Evolutionary conservation across 2,113 vertebrate genomes (phyloP), one percentile per base, ranked within the genome.

Genomic region (Petroica traversi): DNA sequence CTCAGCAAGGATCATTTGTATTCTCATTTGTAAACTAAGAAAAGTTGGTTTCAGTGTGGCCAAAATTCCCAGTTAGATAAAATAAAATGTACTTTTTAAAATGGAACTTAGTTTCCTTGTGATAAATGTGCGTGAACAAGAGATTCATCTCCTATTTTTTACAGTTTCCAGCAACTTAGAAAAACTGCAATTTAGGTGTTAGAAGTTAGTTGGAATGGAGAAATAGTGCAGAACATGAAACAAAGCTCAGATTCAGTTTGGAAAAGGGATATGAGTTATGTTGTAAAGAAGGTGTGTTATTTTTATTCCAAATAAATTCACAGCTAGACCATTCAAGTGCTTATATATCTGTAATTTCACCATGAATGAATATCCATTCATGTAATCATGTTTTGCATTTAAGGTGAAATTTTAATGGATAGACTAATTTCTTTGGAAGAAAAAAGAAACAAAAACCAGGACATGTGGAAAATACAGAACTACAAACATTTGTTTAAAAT

Each of bases 91-190:
- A 23, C 8, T 62, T 31, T 6, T 58, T 74, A 3, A 57, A 49
- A 43, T 69, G 6, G 5, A 75, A 24, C 11, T 43, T 61, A 12
- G 11, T 41, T 74, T 80, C 18, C 4, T 29, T 45, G 25, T 3
- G 0, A 34, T 33, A 57, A 57, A 52, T 26, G 1, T 31, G 3
- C 2, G 0, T 31, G 25, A 4, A 22, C 19, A 31, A 31, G 6
- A 25, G 13, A 59, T 40, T 40, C 0, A 19, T 68, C 29, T 81
- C 9, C 29, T 46, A 17, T 80, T 71, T 75, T 38, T 25, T 19
- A 23, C 4, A 9, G 6, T 55, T 67, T 63, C 23, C 17, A 83
- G 25, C 14, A 63, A 38, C 4, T 45, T 29, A 33, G 33, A 83
- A 67, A 10, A 4, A 40, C 33, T 49, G 31, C 19, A 28, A 26